Evolutionary conservation across 2,888 invertebrate genomes (phyloP).

Genomic region (Yponomeuta cagnagella): DNA sequence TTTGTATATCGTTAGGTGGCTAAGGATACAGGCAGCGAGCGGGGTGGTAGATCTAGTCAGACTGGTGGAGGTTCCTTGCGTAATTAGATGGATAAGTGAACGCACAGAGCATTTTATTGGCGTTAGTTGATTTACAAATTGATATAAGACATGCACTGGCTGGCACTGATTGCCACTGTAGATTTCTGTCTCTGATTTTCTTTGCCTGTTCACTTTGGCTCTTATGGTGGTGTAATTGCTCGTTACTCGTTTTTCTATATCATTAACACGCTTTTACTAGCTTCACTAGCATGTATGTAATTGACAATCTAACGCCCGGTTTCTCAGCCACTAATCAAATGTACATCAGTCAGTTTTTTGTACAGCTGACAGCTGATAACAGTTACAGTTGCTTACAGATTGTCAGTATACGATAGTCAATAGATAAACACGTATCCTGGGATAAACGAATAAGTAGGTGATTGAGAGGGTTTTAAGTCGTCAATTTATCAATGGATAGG

Average conservation of each 20-base stretch:
- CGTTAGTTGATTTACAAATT: conserved; percentile 28
- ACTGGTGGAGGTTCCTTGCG: conserved; percentile 10
- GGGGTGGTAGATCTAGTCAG: conserved; percentile 1
- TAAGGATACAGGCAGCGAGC: background rate
- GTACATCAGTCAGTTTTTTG: too few species aligned
- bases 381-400: too few species aligned
- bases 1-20: background rate
- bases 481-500: too few species aligned
- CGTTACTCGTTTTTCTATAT: background rate
- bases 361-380: too few species aligned
- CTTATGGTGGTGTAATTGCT: background rate
- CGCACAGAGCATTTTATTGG: conserved; percentile 11
- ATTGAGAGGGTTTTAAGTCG: too few species aligned
- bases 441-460: too few species aligned
- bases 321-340: too few species aligned
- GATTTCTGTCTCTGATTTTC: conserved; percentile 12
- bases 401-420: too few species aligned
- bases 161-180: conserved; percentile 13
- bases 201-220: conserved; percentile 14
- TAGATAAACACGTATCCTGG: too few species aligned
- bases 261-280: background rate
- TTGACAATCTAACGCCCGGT: too few species aligned
- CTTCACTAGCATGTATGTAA: too few species aligned
- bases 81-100: conserved; percentile 15
- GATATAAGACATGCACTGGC: conserved; percentile 30